phyloP scores from a whole-genome alignment of 1,140 invertebrate species.

The Drosophila gunungcola region DNA sequence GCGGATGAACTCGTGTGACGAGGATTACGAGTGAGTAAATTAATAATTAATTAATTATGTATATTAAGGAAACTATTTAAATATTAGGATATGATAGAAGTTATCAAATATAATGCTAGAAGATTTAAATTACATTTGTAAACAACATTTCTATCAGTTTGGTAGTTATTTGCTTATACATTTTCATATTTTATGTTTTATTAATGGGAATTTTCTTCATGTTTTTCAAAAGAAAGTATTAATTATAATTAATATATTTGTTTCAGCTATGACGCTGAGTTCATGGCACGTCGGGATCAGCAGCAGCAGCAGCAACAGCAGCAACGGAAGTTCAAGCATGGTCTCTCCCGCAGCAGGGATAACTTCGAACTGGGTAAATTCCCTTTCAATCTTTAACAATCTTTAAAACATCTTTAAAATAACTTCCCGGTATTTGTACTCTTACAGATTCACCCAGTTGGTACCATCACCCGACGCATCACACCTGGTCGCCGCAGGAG shows the following conservation, averaged over 20 bases:
- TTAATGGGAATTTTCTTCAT: no score
- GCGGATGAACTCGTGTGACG: conserved; percentile 85
- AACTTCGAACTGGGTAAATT: conserved; percentile 77
- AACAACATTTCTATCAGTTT: no score
- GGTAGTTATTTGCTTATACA: no score
- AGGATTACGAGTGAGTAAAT: conserved; percentile 85
- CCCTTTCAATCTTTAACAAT: no score
- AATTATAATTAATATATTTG: neutral
- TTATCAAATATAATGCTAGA: no score
- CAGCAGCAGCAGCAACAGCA: conserved; percentile 59
- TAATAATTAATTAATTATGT: neutral
- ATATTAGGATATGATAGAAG: no score
- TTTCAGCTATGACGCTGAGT: conserved; percentile 77
- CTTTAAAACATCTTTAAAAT: rapidly evolving
- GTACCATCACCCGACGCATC: conserved; percentile 80
- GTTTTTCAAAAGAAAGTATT: no score
- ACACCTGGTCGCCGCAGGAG: conserved; percentile 83
- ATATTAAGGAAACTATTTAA: no score
- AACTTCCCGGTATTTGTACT: no score
- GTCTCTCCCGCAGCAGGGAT: conserved; percentile 76
- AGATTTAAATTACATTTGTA: no score
- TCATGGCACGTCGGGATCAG: conserved; percentile 67
- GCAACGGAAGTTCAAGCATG: conserved; percentile 73
- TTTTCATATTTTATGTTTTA: no score
- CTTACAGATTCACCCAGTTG: conserved; percentile 76